These are phyloP conservation scores for Planococcus citri DNA, from an alignment of 1,140 invertebrate species.

Conservation along the genomic window DNA sequence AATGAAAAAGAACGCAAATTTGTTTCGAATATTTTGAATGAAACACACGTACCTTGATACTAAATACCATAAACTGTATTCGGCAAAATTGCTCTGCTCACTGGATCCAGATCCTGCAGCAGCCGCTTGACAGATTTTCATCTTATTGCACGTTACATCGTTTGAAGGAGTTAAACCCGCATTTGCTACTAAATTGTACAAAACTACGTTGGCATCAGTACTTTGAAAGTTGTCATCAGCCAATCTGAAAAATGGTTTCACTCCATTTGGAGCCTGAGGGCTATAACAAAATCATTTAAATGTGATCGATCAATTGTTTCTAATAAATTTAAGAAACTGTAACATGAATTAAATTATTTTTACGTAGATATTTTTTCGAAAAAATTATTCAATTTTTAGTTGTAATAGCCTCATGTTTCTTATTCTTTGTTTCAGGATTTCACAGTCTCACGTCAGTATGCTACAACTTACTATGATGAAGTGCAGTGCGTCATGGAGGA, in stretches of 20 bases:
- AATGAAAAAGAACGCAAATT: no score
- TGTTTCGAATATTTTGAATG: no score
- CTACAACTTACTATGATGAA: no score
- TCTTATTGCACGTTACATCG: background rate
- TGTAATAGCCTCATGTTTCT: no score
- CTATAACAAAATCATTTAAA: background rate
- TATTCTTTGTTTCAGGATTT: no score
- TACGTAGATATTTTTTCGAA: no score
- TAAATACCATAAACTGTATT: slow-evolving; percentile 6
- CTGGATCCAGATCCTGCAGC: background rate
- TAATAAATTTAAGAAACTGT: no score
- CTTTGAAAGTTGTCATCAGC: background rate
- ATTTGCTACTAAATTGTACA: background rate
- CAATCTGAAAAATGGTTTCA: background rate
- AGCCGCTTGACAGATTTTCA: background rate
- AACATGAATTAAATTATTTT: no score
- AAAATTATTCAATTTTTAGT: no score
- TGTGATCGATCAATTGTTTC: no score
- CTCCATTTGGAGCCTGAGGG: background rate
- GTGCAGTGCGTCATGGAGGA: no score
- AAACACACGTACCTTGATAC: background rate
- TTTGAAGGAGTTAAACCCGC: background rate
- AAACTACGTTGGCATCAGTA: background rate
- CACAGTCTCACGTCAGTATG: no score
- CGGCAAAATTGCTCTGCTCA: background rate